Percentiles rank a stretch among this genome's conserved stretches.
phyloP scores from a whole-genome alignment of 2,888 invertebrate species.

The Oscheius sp. region DNA sequence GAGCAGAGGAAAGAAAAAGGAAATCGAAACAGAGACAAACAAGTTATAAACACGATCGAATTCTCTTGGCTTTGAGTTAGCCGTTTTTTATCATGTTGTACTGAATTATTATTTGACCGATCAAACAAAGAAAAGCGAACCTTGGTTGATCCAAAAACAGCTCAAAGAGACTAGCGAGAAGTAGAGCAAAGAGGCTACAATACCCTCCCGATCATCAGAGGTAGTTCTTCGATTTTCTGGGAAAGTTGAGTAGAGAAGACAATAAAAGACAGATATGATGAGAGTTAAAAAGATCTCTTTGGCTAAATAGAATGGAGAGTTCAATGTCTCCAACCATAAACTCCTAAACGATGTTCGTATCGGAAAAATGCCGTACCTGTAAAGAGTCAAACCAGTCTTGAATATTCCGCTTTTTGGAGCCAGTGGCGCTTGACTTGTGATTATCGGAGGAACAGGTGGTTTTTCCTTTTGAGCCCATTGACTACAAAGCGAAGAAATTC shows the following conservation, averaged over 20 bases:
- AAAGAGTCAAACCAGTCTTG: conserved; percentile 1
- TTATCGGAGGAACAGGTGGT: background rate
- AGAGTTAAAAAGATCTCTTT: background rate
- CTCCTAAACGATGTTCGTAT: background rate
- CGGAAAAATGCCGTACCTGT: conserved; percentile 3
- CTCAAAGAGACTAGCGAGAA: conserved; percentile 82
- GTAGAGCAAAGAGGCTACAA: conserved; percentile 81
- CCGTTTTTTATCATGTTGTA: background rate
- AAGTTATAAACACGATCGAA: background rate
- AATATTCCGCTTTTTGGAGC: background rate
- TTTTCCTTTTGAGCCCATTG: conserved; percentile 73
- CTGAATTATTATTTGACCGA: background rate
- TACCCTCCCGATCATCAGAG: conserved; percentile 79
- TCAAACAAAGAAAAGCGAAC: background rate
- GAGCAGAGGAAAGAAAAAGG: background rate
- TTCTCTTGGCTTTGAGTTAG: background rate
- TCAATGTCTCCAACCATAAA: background rate
- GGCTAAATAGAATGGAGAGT: background rate
- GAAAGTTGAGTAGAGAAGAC: conserved; percentile 70
- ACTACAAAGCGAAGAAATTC: conserved; percentile 88
- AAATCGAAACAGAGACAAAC: background rate
- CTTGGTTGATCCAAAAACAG: conserved; percentile 2
- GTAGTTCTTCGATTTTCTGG: conserved; percentile 41
- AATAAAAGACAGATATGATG: conserved; percentile 81
- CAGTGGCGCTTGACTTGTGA: background rate